phyloP scores from a whole-genome alignment of 2,113 vertebrate genomes.

The Lathamus discolor region DNA sequence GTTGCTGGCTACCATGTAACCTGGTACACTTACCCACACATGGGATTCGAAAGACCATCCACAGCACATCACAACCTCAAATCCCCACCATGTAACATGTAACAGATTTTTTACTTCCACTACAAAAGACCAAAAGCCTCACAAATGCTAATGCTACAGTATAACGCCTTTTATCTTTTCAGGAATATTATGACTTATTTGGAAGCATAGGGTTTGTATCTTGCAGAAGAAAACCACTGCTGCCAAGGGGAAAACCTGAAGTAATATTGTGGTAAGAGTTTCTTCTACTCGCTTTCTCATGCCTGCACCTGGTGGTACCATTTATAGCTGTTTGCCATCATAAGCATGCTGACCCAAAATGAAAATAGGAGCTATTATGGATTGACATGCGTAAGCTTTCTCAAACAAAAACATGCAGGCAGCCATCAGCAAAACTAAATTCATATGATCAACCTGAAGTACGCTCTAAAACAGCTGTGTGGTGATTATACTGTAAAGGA shows the following conservation, averaged over 20 bases:
- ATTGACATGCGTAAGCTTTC: background rate
- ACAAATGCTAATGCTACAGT: background rate
- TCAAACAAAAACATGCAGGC: constrained; percentile 2
- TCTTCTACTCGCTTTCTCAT: background rate
- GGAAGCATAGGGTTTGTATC: background rate
- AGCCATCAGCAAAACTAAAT: constrained; percentile 28
- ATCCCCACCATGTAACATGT: background rate
- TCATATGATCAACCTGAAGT: constrained; percentile 36
- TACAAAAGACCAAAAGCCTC: background rate
- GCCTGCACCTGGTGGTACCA: background rate
- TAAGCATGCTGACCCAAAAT: constrained; percentile 35
- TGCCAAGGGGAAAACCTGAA: background rate
- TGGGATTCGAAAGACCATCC: background rate
- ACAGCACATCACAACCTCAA: background rate
- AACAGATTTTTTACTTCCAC: background rate
- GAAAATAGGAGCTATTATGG: constrained; percentile 15
- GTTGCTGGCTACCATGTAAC: background rate
- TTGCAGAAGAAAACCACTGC: background rate
- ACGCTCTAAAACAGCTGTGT: constrained; percentile 41
- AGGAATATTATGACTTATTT: background rate
- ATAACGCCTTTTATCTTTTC: background rate
- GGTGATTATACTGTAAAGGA: background rate
- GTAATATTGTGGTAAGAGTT: background rate
- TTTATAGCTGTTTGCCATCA: constrained; percentile 29
- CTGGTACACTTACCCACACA: background rate